Evolutionary conservation across 2,113 vertebrate genomes (phyloP).

Genomic region (Pygoscelis adeliae): DNA sequence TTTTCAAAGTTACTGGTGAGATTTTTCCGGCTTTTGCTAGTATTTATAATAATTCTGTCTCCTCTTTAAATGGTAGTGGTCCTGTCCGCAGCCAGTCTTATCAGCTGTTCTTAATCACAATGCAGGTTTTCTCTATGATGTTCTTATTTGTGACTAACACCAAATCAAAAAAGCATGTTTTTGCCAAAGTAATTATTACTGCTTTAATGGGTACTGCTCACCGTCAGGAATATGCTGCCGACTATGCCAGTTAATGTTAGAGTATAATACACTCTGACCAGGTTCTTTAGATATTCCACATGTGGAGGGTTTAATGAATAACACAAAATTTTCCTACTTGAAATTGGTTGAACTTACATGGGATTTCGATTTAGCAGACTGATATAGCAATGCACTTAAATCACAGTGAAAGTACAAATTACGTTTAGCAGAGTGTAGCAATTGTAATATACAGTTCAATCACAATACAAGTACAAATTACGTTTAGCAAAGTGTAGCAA

Average conservation of each 20-base stretch:
- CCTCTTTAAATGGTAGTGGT: not conserved
- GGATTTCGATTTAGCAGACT: not conserved
- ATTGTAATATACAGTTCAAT: not conserved
- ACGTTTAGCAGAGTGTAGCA: not conserved
- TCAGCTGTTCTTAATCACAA: not conserved
- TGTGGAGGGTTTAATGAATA: not conserved
- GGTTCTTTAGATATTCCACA: not conserved
- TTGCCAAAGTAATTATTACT: not conserved
- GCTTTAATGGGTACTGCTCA: not conserved
- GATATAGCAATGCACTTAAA: not conserved
- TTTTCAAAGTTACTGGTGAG: not conserved
- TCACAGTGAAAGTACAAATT: not conserved
- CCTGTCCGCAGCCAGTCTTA: not conserved
- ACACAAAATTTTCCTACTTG: not conserved
- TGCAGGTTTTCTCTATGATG: not conserved
- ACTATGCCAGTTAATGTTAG: not conserved
- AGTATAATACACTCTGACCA: not conserved
- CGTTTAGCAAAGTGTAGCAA: not conserved
- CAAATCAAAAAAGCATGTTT: not conserved
- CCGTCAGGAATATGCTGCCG: not conserved
- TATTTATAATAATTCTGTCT: not conserved
- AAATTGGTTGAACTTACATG: not conserved
- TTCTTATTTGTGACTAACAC: not conserved
- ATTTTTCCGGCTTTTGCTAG: not conserved
- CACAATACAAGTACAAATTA: not conserved